phyloP scores from a whole-genome alignment of 2,797 vertebrate genomes.

The Sparus aurata region DNA sequence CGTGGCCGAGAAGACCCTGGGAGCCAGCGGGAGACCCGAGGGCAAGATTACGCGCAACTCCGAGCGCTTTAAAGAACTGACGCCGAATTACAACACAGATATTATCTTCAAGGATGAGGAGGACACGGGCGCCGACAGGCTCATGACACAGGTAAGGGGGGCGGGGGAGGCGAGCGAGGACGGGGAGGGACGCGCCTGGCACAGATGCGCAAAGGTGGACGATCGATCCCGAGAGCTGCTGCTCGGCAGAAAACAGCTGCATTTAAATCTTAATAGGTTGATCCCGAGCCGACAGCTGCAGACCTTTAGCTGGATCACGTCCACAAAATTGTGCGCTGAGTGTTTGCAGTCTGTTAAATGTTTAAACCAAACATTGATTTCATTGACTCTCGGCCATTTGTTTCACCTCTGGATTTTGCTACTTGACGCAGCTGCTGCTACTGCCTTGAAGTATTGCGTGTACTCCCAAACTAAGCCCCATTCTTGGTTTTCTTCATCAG shows the following conservation, averaged over 20 bases:
- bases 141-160: conserved; percentile 95
- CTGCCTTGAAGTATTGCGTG: conserved; percentile 11
- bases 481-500: too few relatives aligned
- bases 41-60: conserved; percentile 96
- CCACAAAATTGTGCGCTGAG: conserved; percentile 36
- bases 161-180: background rate
- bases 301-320: conserved; percentile 9
- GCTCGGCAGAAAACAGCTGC: background rate
- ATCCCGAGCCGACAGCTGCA: conserved; percentile 8
- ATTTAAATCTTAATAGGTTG: background rate
- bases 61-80: conserved; percentile 96
- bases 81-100: conserved; percentile 97
- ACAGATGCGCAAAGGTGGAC: conserved; percentile 10
- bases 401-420: conserved; percentile 61
- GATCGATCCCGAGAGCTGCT: background rate
- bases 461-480: background rate
- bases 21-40: conserved; percentile 96
- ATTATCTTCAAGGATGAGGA: conserved; percentile 99
- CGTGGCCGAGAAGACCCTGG: conserved; percentile 97
- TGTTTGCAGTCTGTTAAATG: conserved; percentile 77
- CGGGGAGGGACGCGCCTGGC: background rate
- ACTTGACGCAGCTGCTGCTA: conserved; percentile 16
- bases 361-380: conserved; percentile 75
- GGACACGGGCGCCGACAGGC: conserved; percentile 94
- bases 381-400: conserved; percentile 60